Conservation (phyloP, 1,140 invertebrate species). For the Mercenaria mercenaria region DNA sequence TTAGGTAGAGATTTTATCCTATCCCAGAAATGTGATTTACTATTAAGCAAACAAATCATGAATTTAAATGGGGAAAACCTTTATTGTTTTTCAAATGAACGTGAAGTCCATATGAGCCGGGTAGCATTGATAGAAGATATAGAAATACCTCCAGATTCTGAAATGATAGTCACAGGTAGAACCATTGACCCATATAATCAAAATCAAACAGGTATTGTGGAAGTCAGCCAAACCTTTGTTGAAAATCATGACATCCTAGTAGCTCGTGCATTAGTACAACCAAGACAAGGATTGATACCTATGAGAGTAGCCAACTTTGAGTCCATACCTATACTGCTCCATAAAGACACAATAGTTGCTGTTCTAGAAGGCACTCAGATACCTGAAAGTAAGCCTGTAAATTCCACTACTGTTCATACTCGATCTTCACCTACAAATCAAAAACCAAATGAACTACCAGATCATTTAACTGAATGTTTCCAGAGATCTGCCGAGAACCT, state of each 20-base stretch:
- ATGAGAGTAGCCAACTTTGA: neutral
- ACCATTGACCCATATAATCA: constrained; percentile 9
- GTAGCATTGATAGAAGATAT: neutral
- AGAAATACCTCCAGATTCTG: constrained; percentile 28
- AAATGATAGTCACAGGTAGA: constrained; percentile 15
- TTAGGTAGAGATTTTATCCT: constrained; percentile 16
- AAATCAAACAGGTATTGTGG: neutral
- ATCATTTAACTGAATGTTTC: neutral
- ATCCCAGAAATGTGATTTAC: neutral
- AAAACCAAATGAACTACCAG: neutral
- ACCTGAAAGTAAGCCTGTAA: neutral
- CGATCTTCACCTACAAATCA: neutral
- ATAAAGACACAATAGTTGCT: constrained; percentile 16
- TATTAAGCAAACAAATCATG: constrained; percentile 17
- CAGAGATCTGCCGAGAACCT: neutral
- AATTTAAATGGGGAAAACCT: neutral
- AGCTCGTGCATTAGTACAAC: neutral
- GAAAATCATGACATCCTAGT: neutral
- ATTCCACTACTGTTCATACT: neutral
- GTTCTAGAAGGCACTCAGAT: neutral
- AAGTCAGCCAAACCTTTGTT: neutral
- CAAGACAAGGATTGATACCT: neutral
- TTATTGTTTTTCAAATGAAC: constrained; percentile 19
- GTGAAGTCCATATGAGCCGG: neutral
- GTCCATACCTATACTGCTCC: neutral